Base-by-base conservation (phyloP, 2,888 invertebrate species). In the Plusia festucae region DNA sequence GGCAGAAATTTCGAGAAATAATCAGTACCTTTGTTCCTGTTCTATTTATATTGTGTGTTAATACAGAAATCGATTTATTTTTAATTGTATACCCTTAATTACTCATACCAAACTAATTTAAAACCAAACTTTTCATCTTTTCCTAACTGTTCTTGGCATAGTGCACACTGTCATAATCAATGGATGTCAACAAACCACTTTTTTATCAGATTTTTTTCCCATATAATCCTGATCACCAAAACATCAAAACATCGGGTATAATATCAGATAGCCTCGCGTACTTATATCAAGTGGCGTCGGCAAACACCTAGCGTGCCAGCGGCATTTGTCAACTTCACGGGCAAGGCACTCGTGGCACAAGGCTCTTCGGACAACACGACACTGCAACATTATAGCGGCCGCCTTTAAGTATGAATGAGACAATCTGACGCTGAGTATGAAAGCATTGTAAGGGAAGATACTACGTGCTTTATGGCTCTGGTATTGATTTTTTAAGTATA, bases 251-350 rank as follows among this genome's bases (percentile, higher is more conserved):
- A 66, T 65, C 60, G 56, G 70, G 63, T 79, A 76, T 81, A 71
- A 67, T 68, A 81, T 87, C 80, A 73, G 75, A 82, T 79, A 78
- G 66, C 72, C 70, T 65, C 77, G 78, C 75, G 76, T 78, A 73
- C 84, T 86, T 78, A 71, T 74, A 83, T 87, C 83, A 82, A 88
- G 90, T 82, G 79, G 81, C 80, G 84, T 87, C 85, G 77, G 82
- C 88, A 89, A 90, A 91, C 90, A 92, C 88, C 84, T 85, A 81
- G 68, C 76, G 78, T 79, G 81, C 83, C 79, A 76, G 81, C 78
- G 86, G 85, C 90, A 91, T 92, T 91, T 91, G 91, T 92, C 91
- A 91, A 89, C 90, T 89, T 89, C 89, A 88, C 82, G 72, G 83
- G 87, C 90, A 90, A 83, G 82, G 81, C 84, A 82, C 87, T 88